Conservation (phyloP, 2,113 vertebrate genomes). For the Perca flavescens region DNA sequence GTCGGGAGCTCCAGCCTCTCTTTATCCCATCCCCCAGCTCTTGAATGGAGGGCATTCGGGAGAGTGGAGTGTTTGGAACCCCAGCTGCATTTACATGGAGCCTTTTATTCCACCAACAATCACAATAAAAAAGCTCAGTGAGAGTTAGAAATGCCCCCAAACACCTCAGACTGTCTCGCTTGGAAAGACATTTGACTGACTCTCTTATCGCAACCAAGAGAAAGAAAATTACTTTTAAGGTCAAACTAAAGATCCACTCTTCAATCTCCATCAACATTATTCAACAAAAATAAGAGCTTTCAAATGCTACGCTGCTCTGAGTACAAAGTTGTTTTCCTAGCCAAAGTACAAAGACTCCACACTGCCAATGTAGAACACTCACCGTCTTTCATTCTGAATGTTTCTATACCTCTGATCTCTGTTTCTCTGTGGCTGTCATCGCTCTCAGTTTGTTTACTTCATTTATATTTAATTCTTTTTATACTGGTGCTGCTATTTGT, state of each 20-base stretch:
- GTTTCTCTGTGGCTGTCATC: constrained; percentile 51
- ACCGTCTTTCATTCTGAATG: constrained; percentile 32
- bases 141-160: not conserved
- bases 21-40: constrained; percentile 7
- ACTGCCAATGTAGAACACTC: constrained; percentile 51
- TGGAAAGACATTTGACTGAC: not conserved
- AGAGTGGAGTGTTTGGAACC: constrained; percentile 38
- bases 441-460: constrained; percentile 55
- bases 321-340: constrained; percentile 38
- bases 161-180: not conserved
- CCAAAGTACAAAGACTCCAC: constrained; percentile 45
- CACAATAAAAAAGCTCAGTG: not conserved
- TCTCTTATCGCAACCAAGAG: not conserved
- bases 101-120: constrained; percentile 27
- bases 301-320: constrained; percentile 10
- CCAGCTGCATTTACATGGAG: constrained; percentile 11
- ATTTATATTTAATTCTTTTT: constrained; percentile 18
- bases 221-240: not conserved
- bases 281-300: constrained; percentile 30
- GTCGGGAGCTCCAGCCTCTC: constrained; percentile 4
- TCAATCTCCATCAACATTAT: constrained; percentile 14
- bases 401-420: constrained; percentile 58
- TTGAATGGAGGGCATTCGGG: constrained; percentile 31
- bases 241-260: constrained; percentile 11
- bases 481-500: not conserved